A percentile compares a stretch with the other conserved stretches of the same genome.
Conservation (phyloP, 2,888 invertebrate genomes). For the Microdon myrmicae region DNA sequence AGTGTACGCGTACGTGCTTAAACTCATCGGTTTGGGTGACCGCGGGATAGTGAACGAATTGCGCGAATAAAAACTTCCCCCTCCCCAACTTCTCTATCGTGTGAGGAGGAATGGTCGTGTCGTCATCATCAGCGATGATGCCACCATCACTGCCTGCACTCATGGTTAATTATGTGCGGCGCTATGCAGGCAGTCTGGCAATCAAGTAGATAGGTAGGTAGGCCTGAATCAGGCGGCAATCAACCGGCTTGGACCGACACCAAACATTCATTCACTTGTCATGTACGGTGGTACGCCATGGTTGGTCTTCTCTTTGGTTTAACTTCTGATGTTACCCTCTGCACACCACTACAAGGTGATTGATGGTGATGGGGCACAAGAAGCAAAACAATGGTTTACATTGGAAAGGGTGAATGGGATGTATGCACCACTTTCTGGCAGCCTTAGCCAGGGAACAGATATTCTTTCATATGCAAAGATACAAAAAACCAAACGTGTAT, state of each 20-base stretch:
- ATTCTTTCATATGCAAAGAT: too few species aligned
- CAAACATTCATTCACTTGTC: slow-evolving; percentile 51
- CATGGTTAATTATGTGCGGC: slow-evolving; percentile 49
- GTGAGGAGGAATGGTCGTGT: too few species aligned
- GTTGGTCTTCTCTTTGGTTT: slow-evolving; percentile 28
- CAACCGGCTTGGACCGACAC: slow-evolving; percentile 47
- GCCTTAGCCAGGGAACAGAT: too few species aligned
- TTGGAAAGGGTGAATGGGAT: slow-evolving; percentile 23
- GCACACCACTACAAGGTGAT: slow-evolving; percentile 35
- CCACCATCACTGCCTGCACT: neutral
- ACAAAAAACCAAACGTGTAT: slow-evolving; percentile 14
- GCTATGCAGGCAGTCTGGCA: slow-evolving; percentile 37
- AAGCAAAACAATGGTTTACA: slow-evolving; percentile 44
- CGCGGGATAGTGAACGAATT: slow-evolving; percentile 37
- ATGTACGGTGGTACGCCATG: slow-evolving; percentile 42
- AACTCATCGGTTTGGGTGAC: neutral
- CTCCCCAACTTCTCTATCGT: neutral
- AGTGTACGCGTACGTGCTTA: slow-evolving; percentile 22
- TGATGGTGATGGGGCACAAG: slow-evolving; percentile 50
- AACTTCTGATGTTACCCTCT: too few species aligned
- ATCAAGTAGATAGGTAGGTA: slow-evolving; percentile 3
- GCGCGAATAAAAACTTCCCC: slow-evolving; percentile 1
- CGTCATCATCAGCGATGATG: too few species aligned
- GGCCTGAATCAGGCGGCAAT: slow-evolving; percentile 31
- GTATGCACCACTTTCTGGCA: slow-evolving; percentile 19